Percentiles rank a stretch among this genome's conserved stretches.
Conservation (phyloP, 2,113 vertebrate genomes). For the Cynopterus brachyotis region DNA sequence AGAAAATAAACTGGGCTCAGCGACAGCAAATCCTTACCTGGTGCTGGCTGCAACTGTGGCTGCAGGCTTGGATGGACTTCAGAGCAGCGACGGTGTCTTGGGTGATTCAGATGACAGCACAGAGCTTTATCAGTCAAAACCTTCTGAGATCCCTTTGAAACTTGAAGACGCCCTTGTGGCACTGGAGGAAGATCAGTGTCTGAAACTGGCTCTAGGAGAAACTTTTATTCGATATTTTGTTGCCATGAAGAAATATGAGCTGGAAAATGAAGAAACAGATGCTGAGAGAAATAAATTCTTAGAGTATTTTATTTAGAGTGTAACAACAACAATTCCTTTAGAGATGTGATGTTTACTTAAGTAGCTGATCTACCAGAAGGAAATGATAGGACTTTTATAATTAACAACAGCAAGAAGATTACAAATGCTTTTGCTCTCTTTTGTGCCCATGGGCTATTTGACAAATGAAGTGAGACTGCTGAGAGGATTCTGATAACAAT, state of each 20-base stretch:
- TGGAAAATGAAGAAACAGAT: constrained; percentile 93
- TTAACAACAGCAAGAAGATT: not conserved
- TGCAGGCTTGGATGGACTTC: constrained; percentile 93
- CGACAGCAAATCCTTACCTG: constrained; percentile 93
- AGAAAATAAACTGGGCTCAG: constrained; percentile 94
- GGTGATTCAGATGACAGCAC: constrained; percentile 75
- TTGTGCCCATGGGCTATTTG: not conserved
- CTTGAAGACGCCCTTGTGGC: constrained; percentile 91
- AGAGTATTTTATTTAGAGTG: constrained; percentile 93
- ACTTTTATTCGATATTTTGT: constrained; percentile 93
- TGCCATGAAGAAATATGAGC: constrained; percentile 94
- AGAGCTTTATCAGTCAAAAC: constrained; percentile 73
- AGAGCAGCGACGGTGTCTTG: constrained; percentile 80
- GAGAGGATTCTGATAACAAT: constrained; percentile 33
- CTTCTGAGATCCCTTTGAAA: constrained; percentile 88
- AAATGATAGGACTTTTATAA: not conserved
- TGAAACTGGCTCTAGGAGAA: constrained; percentile 89
- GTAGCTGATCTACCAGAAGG: not conserved
- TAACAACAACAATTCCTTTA: not conserved
- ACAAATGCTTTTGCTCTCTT: not conserved
- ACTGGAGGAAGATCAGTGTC: constrained; percentile 87
- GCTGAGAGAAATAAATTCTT: constrained; percentile 93
- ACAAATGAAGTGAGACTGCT: not conserved
- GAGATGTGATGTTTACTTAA: not conserved
- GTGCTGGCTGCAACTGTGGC: constrained; percentile 93